Evolutionary conservation across 2,113 vertebrate species (phyloP), one percentile per base, ranked within the genome.

Genomic region (Leptodactylus fuscus): DNA sequence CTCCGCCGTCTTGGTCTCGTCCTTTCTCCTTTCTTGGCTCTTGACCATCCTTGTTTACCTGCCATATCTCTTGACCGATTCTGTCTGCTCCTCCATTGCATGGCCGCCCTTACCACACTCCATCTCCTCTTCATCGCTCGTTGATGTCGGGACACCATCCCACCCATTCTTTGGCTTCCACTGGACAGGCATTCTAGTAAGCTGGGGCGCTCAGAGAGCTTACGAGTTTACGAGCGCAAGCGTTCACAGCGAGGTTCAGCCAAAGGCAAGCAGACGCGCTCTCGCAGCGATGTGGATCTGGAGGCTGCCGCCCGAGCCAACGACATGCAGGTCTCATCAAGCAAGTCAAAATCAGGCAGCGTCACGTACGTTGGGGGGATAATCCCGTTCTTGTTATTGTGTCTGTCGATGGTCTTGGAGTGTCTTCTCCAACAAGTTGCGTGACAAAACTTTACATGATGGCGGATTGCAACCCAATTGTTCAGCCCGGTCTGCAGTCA

Each of bases 231-330:
- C 92, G 95, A 96, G 87, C 95, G 95, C 82, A 95, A 95, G 88
- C 93, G 95, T 69, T 94, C 95, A 73, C 95, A 94, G 58, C 95
- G 96, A 55, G 94, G 94, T 83, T 96, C 96, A 34, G 90, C 94
- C 90, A 95, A 96, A 89, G 94, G 91, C 91, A 96, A 96, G 92
- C 94, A 96, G 93, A 95, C 93, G 5, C 95, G 97, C 81, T 97
- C 97, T 90, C 95, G 96, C 91, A 97, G 97, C n/a, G 96, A 97
- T 55, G 96, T 97, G 93, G 97, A 97, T 92, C 95, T 96, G 87
- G 96, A 94, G 93, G 92, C 95, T 83, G 83, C 94, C 36, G 70
- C 89, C 87, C 86, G 74, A 24, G 87, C 89, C 80, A 85, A 49
- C 87, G 81, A 87, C 84, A 55, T 89, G 90, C 51, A 87, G 80